These are phyloP conservation scores for Chelonus formosanus DNA, from an alignment of 2,888 invertebrate species.

Conservation along the genomic window DNA sequence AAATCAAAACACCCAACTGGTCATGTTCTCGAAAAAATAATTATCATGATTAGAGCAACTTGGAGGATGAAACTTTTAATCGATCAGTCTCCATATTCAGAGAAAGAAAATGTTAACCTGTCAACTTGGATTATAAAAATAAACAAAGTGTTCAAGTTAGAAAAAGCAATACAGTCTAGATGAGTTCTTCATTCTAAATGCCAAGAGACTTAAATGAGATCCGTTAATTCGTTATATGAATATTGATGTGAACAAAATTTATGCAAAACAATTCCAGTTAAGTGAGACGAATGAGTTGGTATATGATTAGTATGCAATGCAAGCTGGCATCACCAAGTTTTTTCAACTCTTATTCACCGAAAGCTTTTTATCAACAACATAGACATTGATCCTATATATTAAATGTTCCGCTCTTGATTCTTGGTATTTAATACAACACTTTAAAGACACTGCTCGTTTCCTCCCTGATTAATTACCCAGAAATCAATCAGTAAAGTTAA, in stretches of 20 bases:
- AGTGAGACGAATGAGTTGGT: slow-evolving; percentile 17
- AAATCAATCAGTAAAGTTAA: slow-evolving; percentile 48
- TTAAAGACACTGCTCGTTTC: slow-evolving; percentile 8
- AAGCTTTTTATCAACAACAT: slow-evolving; percentile 16
- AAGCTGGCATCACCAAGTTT: slow-evolving; percentile 37
- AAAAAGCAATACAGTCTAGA: slow-evolving; percentile 3
- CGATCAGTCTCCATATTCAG: no score
- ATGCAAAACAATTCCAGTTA: slow-evolving; percentile 46
- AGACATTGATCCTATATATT: slow-evolving; percentile 8
- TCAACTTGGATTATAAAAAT: neutral
- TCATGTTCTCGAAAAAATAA: no score
- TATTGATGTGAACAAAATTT: slow-evolving; percentile 52
- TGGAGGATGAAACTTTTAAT: no score
- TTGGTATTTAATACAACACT: slow-evolving; percentile 21
- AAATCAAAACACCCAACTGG: no score
- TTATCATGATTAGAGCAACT: no score
- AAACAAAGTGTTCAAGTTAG: neutral
- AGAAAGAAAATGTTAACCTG: neutral
- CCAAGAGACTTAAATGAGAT: neutral
- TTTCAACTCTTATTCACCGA: slow-evolving; percentile 36
- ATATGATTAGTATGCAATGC: slow-evolving; percentile 42
- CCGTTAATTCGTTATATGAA: slow-evolving; percentile 44
- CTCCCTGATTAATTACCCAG: slow-evolving; percentile 56
- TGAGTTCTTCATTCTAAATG: slow-evolving; percentile 10
- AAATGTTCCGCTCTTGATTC: slow-evolving; percentile 38